Percentiles rank a stretch among this genome's conserved stretches.
phyloP scores from a whole-genome alignment of 2,113 vertebrate species.

The Trinectes maculatus region DNA sequence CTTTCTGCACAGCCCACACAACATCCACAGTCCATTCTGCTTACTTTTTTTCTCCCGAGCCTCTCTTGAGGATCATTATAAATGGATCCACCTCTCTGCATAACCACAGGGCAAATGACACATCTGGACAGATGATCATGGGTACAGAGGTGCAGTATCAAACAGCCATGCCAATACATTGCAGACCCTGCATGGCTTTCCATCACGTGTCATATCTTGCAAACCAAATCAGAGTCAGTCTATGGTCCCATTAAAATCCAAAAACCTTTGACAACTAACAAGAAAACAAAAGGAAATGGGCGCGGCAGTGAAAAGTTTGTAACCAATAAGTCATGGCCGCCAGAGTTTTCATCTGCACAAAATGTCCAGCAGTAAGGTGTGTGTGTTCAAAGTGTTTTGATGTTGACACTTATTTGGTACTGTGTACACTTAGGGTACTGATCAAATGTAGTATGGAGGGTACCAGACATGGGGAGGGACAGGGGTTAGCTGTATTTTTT shows the following conservation, averaged over 20 bases:
- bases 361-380: conserved; percentile 43
- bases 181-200: not conserved
- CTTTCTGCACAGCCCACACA: conserved; percentile 57
- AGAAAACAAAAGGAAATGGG: not conserved
- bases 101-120: conserved; percentile 50
- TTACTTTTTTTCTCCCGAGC: conserved; percentile 40
- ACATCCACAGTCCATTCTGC: conserved; percentile 44
- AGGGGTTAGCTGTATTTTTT: conserved; percentile 67
- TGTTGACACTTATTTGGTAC: conserved; percentile 53
- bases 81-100: conserved; percentile 57
- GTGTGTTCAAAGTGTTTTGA: conserved; percentile 47
- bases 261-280: no score
- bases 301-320: conserved; percentile 20
- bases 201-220: not conserved
- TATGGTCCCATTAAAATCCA: not conserved
- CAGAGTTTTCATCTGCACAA: conserved; percentile 48
- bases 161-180: not conserved
- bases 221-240: not conserved
- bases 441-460: conserved; percentile 45
- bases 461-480: conserved; percentile 29
- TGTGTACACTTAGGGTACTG: conserved; percentile 53
- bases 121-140: conserved; percentile 39
- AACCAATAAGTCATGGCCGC: conserved; percentile 46
- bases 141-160: conserved; percentile 24
- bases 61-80: conserved; percentile 41